phyloP scores from a whole-genome alignment of 1,140 invertebrate species.

The Drosophila seguyi region DNA sequence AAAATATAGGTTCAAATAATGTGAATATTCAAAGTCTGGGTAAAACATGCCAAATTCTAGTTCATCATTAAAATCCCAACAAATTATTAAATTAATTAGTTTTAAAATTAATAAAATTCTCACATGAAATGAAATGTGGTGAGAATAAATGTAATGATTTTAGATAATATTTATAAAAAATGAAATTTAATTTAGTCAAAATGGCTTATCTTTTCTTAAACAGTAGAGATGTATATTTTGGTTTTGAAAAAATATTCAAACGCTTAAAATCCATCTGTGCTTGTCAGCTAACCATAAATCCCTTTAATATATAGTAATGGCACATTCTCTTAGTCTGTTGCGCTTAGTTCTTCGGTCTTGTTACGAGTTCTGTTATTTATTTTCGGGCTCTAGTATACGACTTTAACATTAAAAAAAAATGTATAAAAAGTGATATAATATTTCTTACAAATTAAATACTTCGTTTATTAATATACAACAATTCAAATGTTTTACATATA shows the following conservation, averaged over 20 bases:
- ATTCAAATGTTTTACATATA: too few species aligned
- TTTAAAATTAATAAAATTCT: too few species aligned
- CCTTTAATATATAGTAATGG: slow-evolving; percentile 2
- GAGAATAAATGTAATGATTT: not conserved
- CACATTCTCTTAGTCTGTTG: not conserved
- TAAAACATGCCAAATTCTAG: too few species aligned
- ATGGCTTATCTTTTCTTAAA: not conserved
- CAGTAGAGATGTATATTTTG: not conserved
- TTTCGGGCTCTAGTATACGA: not conserved
- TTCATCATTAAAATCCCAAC: too few species aligned
- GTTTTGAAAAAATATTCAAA: not conserved
- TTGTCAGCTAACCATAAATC: slow-evolving; percentile 2
- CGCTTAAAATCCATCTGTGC: not conserved
- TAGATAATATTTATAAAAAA: not conserved
- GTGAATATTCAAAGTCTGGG: too few species aligned
- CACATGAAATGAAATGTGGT: accelerated
- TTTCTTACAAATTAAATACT: too few species aligned
- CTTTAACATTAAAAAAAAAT: too few species aligned
- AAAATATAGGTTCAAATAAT: too few species aligned
- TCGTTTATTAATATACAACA: too few species aligned
- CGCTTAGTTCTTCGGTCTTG: not conserved
- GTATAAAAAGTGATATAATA: too few species aligned
- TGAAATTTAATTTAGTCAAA: not conserved
- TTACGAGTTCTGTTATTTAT: not conserved
- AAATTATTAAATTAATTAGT: too few species aligned